phyloP scores from a whole-genome alignment of 2,113 vertebrate species.

The Bambusicola thoracicus region DNA sequence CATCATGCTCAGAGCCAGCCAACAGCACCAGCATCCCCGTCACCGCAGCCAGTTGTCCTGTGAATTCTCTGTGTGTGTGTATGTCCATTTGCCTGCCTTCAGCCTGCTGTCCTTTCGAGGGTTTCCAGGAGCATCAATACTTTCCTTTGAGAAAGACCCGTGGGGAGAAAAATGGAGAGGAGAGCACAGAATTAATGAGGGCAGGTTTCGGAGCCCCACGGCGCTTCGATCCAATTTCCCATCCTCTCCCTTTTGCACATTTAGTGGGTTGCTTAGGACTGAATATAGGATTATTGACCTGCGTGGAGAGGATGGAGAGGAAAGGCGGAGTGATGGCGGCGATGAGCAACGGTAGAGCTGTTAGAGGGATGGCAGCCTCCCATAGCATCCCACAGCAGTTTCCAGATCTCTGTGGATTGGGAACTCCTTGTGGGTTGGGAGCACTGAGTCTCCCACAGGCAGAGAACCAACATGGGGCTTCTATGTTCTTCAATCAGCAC shows the following conservation, averaged over 20 bases:
- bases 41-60: background rate
- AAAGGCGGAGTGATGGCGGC: background rate
- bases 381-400: background rate
- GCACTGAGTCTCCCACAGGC: background rate
- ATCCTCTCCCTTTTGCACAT: background rate
- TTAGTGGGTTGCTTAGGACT: background rate
- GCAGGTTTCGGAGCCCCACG: background rate
- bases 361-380: background rate
- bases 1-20: background rate
- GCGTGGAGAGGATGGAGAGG: background rate
- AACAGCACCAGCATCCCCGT: background rate
- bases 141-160: background rate
- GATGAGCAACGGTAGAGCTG: background rate
- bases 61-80: background rate
- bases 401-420: background rate
- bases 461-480: rapidly evolving
- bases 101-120: background rate
- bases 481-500: background rate
- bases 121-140: background rate
- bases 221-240: background rate
- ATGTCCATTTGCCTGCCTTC: background rate
- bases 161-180: background rate
- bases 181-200: background rate
- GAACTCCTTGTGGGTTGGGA: background rate
- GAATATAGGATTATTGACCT: background rate